Evolutionary conservation across 1,140 invertebrate species (phyloP).

Genomic region (Agrilus planipennis): DNA sequence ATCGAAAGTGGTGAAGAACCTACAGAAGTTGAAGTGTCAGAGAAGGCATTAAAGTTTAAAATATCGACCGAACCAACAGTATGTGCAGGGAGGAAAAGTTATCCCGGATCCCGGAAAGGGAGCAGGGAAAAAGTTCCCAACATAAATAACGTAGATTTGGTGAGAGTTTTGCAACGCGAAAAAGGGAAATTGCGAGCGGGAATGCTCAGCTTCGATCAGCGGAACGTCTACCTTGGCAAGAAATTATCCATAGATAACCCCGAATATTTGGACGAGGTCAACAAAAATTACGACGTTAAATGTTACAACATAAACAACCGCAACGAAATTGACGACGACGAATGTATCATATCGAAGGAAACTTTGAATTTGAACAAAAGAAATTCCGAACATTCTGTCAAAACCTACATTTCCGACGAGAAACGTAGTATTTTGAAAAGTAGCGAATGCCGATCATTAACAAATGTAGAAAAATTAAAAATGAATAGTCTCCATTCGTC

Average conservation of each 20-base stretch:
- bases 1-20: constrained; percentile 51
- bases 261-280: constrained; percentile 30
- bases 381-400: constrained; percentile 30
- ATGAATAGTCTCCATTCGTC: background rate
- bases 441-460: too few species aligned
- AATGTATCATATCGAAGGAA: constrained; percentile 29
- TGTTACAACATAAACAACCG: constrained; percentile 28
- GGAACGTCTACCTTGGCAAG: constrained; percentile 26
- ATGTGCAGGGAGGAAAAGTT: constrained; percentile 42
- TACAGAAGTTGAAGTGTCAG: constrained; percentile 64
- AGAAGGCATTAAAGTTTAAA: constrained; percentile 62
- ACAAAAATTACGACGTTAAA: too few species aligned
- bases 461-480: constrained; percentile 10
- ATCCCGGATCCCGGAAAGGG: constrained; percentile 47
- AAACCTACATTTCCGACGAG: constrained; percentile 21
- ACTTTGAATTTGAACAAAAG: constrained; percentile 31
- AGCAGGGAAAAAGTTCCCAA: constrained; percentile 39
- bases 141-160: constrained; percentile 25
- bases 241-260: constrained; percentile 29
- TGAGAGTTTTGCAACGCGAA: constrained; percentile 23
- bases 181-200: constrained; percentile 26
- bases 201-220: constrained; percentile 32
- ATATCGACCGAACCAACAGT: constrained; percentile 53
- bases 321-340: constrained; percentile 15
- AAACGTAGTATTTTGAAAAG: constrained; percentile 29